Evolutionary conservation across 1,140 invertebrate species (phyloP), one percentile per base, ranked within the genome.

Genomic region (Sitodiplosis mosellana): DNA sequence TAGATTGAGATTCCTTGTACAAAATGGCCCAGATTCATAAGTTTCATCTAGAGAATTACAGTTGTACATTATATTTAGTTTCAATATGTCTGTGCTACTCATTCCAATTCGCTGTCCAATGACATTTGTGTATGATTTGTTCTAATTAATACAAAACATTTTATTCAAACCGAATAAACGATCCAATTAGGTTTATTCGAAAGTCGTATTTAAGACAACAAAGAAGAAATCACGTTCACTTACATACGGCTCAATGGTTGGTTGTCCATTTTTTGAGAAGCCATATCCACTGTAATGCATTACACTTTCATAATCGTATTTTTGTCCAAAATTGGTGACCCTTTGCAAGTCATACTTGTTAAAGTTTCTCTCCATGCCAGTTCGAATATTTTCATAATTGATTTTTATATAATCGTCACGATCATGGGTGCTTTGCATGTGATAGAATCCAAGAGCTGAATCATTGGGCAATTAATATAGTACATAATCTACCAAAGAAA

Each of bases 401-500:
- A 87, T 74, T 10, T 63, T 60, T 1, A 87, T 74, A 55, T 70
- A 83, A 1, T 77, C 65, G 55, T 85, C 81, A 46, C 82, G 66
- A 59, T 86, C 75, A 1, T 70, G 61, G 5, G 78, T 67, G 54
- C 76, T 76, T 58, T 86, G 82, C 64, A 84, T 81, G 55, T 86
- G 76, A 55, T 71, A 75, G 54, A 81, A 81, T 0, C 80, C 80
- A 11, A 80, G 59, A 0, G 77, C 27, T 27, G 70, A 47, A n/a
- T 40, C n/a, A 40, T 40, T 40, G 6, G 37, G 12, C n/a, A n/a
- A n/a, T n/a, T n/a, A n/a, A n/a, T n/a, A n/a, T n/a, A n/a, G n/a
- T 10, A n/a, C 34, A 36, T 10, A 10, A 36, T 36, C 8, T 10
- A 10, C 8, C 8, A 8, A n/a, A 10, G 8, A 8, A 10, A 10